These are phyloP conservation scores for Platynereis dumerilii DNA, from an alignment of 2,888 invertebrate genomes.

Conservation along the genomic window DNA sequence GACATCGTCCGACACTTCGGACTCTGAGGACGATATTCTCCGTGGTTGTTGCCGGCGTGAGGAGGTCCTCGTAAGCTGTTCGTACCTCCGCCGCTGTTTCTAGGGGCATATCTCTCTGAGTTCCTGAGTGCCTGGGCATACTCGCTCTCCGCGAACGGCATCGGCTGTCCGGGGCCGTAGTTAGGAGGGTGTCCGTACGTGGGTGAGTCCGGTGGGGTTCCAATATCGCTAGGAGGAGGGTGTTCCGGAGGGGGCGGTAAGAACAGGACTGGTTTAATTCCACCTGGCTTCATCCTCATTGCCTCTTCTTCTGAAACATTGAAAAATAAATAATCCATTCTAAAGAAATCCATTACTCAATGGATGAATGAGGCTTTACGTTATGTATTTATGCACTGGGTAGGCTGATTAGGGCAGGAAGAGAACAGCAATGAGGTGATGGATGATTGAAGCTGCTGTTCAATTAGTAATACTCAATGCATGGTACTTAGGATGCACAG, in stretches of 20 bases:
- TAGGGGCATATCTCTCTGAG: conserved; percentile 16
- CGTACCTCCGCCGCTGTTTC: conserved; percentile 10
- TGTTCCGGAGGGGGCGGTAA: conserved; percentile 65
- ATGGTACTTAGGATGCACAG: no score
- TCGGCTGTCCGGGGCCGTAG: conserved; percentile 4
- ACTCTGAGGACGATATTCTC: conserved; percentile 23
- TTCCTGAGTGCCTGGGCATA: conserved; percentile 8
- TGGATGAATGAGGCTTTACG: no score
- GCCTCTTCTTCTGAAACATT: conserved; percentile 17
- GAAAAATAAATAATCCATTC: not conserved
- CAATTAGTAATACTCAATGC: no score
- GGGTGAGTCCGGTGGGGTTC: conserved; percentile 27
- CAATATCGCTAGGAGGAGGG: conserved; percentile 57
- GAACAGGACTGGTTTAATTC: conserved; percentile 54
- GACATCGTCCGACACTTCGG: conserved; percentile 32
- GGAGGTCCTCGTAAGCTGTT: conserved; percentile 5
- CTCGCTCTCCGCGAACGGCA: conserved; percentile 25
- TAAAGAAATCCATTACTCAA: not conserved
- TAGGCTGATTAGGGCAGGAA: no score
- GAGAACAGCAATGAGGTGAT: no score
- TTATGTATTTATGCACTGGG: no score
- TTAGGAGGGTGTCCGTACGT: not conserved
- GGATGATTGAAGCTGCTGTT: no score
- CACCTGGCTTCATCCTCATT: conserved; percentile 17
- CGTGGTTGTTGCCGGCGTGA: not conserved